These are phyloP conservation scores for Aplocera efformata DNA, from an alignment of 2,888 invertebrate species.

Conservation along the genomic window DNA sequence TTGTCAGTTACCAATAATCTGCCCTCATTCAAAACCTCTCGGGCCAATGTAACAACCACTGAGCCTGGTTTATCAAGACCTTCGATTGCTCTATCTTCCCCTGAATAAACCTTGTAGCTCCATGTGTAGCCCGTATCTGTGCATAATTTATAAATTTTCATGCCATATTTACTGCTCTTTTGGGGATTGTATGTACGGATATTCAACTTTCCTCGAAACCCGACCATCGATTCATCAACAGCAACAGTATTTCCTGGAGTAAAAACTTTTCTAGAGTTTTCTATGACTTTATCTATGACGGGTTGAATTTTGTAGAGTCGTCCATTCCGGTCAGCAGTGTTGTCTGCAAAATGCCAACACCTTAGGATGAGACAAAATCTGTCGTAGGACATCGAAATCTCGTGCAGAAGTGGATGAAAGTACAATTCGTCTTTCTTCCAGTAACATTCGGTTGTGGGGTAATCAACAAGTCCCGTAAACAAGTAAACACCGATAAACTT, in stretches of 20 bases:
- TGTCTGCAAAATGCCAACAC: slow-evolving; percentile 21
- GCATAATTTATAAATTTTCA: slow-evolving; percentile 23
- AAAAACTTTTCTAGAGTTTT: slow-evolving; percentile 18
- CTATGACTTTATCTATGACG: slow-evolving; percentile 15
- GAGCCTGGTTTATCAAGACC: slow-evolving; percentile 18
- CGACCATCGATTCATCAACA: slow-evolving; percentile 21
- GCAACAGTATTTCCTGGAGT: slow-evolving; percentile 18
- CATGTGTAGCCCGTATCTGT: slow-evolving; percentile 18
- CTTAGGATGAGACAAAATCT: slow-evolving; percentile 16
- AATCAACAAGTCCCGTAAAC: slow-evolving; percentile 15
- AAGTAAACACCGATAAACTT: slow-evolving; percentile 20
- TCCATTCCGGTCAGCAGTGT: slow-evolving; percentile 12
- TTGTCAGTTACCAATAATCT: slow-evolving; percentile 18
- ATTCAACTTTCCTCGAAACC: slow-evolving; percentile 14
- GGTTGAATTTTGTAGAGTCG: slow-evolving; percentile 24
- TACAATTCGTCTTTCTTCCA: slow-evolving; percentile 18
- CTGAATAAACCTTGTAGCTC: slow-evolving; percentile 21
- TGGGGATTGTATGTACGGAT: slow-evolving; percentile 14
- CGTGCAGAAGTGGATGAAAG: slow-evolving; percentile 17
- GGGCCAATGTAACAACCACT: slow-evolving; percentile 11
- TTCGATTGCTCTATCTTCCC: slow-evolving; percentile 9
- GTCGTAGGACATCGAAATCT: slow-evolving; percentile 17
- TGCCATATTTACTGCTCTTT: slow-evolving; percentile 19
- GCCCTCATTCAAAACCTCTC: slow-evolving; percentile 15
- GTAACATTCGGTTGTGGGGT: slow-evolving; percentile 16